These are phyloP conservation scores for Himalopsyche japonica DNA, from an alignment of 2,888 invertebrate species.

Conservation along the genomic window DNA sequence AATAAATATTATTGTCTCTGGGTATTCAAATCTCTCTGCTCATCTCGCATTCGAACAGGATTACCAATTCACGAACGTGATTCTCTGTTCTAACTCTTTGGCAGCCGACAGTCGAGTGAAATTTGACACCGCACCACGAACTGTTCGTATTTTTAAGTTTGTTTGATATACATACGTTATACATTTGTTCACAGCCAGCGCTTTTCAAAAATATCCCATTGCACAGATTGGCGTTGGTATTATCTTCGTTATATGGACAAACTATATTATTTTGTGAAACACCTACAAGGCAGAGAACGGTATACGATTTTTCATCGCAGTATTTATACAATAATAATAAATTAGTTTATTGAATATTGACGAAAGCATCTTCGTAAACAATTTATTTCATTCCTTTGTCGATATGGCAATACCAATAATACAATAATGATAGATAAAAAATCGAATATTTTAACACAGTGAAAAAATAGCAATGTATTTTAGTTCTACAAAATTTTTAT, in stretches of 20 bases:
- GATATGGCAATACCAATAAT: too few species aligned
- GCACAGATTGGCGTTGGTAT: constrained; percentile 6
- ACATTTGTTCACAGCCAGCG: constrained; percentile 10
- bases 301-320: neutral
- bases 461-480: too few species aligned
- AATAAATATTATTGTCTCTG: neutral
- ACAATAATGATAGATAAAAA: too few species aligned
- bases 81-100: neutral
- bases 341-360: too few species aligned
- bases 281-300: neutral
- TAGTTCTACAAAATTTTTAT: too few species aligned
- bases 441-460: too few species aligned
- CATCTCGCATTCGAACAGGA: neutral
- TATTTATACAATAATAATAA: too few species aligned
- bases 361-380: too few species aligned
- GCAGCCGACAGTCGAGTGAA: constrained; percentile 3
- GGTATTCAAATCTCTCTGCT: neutral
- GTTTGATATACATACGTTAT: constrained; percentile 18
- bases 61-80: neutral
- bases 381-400: too few species aligned
- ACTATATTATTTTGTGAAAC: neutral
- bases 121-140: constrained; percentile 20
- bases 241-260: neutral
- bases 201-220: constrained; percentile 33
- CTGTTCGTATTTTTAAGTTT: constrained; percentile 32